These are phyloP conservation scores for Falco punctatus DNA, from an alignment of 2,113 vertebrate species.

Conservation along the genomic window DNA sequence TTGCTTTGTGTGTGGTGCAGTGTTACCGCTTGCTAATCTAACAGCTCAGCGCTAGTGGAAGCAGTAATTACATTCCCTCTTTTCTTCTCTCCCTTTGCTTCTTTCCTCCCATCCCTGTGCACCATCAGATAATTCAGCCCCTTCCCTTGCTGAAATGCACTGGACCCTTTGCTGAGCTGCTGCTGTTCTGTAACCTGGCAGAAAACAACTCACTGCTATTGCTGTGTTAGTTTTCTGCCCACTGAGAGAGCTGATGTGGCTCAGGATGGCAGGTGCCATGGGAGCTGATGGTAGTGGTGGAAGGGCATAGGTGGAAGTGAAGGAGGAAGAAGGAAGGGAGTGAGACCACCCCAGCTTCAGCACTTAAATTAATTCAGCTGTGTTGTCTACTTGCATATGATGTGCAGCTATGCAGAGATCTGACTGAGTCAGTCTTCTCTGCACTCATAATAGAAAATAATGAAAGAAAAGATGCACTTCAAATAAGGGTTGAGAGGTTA, in stretches of 20 bases:
- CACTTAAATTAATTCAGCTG: background rate
- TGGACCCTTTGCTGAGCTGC: background rate
- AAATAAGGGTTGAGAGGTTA: constrained; percentile 21
- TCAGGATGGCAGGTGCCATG: background rate
- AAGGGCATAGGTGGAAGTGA: background rate
- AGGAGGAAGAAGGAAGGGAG: background rate
- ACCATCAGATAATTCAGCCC: background rate
- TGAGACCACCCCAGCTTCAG: background rate
- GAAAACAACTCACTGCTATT: background rate
- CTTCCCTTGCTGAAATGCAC: accelerated
- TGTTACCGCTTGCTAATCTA: background rate
- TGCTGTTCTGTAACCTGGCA: background rate
- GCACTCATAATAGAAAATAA: constrained; percentile 19
- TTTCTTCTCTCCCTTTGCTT: background rate
- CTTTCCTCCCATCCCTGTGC: background rate
- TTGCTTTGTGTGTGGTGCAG: background rate
- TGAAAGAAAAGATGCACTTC: constrained; percentile 30
- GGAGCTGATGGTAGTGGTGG: background rate
- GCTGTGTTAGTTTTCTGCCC: background rate
- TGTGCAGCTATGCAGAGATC: background rate
- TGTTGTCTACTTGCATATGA: background rate
- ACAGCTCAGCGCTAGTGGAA: background rate
- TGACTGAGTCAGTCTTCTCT: background rate
- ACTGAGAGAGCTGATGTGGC: background rate
- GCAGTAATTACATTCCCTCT: background rate